Evolutionary conservation across 2,113 vertebrate species (phyloP).

Genomic region (Halcyon senegalensis): DNA sequence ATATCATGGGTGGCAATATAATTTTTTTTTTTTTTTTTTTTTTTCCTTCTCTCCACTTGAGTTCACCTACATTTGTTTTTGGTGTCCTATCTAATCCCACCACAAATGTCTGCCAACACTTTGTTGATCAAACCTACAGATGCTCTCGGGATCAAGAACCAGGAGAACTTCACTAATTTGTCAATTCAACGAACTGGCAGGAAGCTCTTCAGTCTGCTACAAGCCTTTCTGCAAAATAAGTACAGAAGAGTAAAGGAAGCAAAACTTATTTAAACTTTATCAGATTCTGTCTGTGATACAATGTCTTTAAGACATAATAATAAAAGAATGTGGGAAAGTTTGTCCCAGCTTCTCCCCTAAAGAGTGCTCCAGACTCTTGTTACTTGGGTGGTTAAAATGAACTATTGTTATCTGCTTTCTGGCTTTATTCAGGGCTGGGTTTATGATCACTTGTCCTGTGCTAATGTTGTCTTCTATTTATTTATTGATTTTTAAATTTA

Average conservation of each 20-base stretch:
- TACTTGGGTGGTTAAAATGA: neutral
- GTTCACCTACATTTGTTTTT: neutral
- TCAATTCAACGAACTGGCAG: neutral
- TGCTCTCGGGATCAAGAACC: neutral
- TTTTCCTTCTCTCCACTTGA: neutral
- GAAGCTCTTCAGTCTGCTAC: neutral
- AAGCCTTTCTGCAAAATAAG: neutral
- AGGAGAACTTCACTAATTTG: neutral
- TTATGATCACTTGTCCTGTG: neutral
- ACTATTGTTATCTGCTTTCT: neutral
- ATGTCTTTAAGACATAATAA: neutral
- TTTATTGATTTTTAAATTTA: neutral
- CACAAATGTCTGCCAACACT: neutral
- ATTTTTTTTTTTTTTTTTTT: neutral
- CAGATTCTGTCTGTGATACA: neutral
- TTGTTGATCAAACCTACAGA: neutral
- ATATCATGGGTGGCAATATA: neutral
- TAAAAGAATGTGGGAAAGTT: neutral
- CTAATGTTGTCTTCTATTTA: neutral
- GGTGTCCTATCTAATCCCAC: neutral
- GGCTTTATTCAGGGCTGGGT: neutral
- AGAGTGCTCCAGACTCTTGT: neutral
- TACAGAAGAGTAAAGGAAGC: neutral
- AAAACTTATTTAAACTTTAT: neutral
- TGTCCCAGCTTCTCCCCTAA: neutral